Percentiles rank a stretch among this genome's conserved stretches.
Evolutionary conservation across 2,888 invertebrate species (phyloP).

Genomic region (Endotricha flammealis): DNA sequence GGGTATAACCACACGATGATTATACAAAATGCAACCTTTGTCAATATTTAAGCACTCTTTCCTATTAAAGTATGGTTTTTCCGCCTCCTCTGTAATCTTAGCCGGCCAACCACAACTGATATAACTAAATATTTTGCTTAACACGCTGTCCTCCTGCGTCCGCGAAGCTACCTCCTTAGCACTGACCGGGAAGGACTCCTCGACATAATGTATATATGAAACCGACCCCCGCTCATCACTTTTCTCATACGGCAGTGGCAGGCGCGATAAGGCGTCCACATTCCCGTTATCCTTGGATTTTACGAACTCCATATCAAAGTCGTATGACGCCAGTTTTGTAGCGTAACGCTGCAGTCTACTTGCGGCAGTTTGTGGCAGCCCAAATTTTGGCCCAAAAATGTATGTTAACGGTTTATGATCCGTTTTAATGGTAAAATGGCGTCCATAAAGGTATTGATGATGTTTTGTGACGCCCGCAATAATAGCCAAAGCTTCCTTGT

Average conservation of each 20-base stretch:
- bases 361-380: constrained; percentile 30
- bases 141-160: background rate
- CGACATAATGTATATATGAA: background rate
- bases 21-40: background rate
- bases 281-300: constrained; percentile 14
- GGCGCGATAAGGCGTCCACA: constrained; percentile 23
- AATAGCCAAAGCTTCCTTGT: too few species aligned
- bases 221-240: background rate
- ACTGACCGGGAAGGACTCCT: background rate
- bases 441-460: too few species aligned
- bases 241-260: constrained; percentile 1
- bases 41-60: background rate
- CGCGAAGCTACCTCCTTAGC: background rate
- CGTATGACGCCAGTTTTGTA: constrained; percentile 32
- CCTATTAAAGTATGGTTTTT: background rate
- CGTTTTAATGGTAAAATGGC: too few species aligned
- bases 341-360: constrained; percentile 35
- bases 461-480: too few species aligned
- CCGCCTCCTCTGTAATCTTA: background rate
- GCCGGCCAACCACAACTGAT: background rate
- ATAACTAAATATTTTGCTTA: background rate
- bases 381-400: too few species aligned
- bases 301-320: constrained; percentile 22
- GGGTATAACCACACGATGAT: background rate
- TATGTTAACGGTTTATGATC: too few species aligned